Conservation (phyloP, 35 echinoderm and acorn worm genomes). For the Antedon bifida region DNA sequence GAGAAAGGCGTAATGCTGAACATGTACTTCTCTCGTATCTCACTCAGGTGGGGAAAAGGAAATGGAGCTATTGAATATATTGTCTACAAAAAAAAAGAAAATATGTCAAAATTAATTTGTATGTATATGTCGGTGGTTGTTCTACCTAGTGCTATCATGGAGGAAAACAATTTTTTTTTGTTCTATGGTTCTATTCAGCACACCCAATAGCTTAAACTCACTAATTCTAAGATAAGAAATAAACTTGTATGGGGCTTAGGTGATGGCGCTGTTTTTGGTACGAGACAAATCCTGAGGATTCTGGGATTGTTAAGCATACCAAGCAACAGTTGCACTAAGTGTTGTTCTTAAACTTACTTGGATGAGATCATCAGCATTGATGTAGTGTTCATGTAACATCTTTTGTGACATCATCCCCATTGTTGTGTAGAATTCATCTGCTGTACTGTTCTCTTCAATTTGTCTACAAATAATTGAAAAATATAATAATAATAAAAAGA, state of each 20-base stretch:
- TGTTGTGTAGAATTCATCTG: constrained; percentile 92
- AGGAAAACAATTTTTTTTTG: too few relatives aligned
- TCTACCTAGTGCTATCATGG: too few relatives aligned
- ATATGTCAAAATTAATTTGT: too few relatives aligned
- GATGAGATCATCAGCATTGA: constrained; percentile 88
- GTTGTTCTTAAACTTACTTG: constrained; percentile 72
- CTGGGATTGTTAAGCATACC: too few relatives aligned
- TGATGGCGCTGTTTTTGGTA: too few relatives aligned
- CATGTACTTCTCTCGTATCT: constrained; percentile 99
- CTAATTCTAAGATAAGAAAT: too few relatives aligned
- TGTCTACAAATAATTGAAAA: constrained; percentile 23
- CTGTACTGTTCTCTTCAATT: constrained; percentile 36
- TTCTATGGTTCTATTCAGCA: too few relatives aligned
- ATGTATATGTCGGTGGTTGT: neutral
- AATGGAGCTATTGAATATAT: constrained; percentile 89
- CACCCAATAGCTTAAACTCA: too few relatives aligned
- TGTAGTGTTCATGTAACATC: constrained; percentile 59
- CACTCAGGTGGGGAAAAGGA: constrained; percentile 92
- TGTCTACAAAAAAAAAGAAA: constrained; percentile 35
- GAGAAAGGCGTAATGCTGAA: constrained; percentile 99
- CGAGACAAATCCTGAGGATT: too few relatives aligned
- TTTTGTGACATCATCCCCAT: constrained; percentile 81
- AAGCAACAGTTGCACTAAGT: too few relatives aligned
- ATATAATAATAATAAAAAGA: too few relatives aligned
- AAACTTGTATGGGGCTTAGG: too few relatives aligned